phyloP scores from a whole-genome alignment of 2,113 vertebrate species.

The Malaclemys terrapin region DNA sequence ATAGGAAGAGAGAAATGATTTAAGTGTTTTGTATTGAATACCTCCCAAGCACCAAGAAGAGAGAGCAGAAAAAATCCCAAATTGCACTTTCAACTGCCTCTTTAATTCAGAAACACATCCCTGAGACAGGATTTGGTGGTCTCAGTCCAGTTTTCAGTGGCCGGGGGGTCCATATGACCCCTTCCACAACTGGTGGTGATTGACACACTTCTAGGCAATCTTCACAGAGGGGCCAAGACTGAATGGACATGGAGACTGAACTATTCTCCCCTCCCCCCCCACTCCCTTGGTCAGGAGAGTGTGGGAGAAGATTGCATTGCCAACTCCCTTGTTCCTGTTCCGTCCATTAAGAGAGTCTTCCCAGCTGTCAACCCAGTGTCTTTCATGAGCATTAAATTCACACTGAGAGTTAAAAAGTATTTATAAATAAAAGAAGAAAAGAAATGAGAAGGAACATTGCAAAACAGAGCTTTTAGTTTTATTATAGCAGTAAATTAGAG shows the following conservation, averaged over 20 bases:
- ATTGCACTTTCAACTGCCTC: neutral
- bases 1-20: neutral
- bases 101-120: neutral
- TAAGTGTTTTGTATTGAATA: neutral
- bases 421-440: neutral
- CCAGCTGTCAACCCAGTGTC: neutral
- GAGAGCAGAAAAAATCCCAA: neutral
- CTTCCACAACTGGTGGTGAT: neutral
- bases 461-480: neutral
- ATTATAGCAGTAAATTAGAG: neutral
- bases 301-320: neutral
- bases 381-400: neutral
- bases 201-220: neutral
- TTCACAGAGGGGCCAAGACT: neutral
- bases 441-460: neutral
- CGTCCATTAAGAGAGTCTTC: neutral
- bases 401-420: no score
- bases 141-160: neutral
- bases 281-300: neutral
- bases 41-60: neutral
- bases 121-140: neutral
- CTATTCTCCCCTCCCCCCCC: no score
- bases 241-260: neutral
- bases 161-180: neutral
- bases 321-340: neutral